phyloP scores from a whole-genome alignment of 2,113 vertebrate species.

The Charina bottae region DNA sequence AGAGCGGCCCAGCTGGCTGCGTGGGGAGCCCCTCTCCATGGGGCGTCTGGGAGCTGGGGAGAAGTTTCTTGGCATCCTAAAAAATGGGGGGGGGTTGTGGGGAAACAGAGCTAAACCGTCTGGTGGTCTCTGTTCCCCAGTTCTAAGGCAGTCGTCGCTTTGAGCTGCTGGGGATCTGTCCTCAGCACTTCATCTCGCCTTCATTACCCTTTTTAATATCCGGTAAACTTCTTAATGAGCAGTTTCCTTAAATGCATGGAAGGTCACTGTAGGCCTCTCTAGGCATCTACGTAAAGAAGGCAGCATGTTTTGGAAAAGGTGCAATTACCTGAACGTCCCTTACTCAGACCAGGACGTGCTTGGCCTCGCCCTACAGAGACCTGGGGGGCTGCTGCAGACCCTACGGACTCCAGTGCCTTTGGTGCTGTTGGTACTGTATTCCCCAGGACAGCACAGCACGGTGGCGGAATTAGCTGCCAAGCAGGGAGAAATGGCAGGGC shows the following conservation, averaged over 20 bases:
- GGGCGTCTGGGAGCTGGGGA: background rate
- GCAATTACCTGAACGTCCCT: background rate
- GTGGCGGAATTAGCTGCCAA: background rate
- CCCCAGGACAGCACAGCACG: too few species aligned
- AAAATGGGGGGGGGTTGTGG: rapidly evolving
- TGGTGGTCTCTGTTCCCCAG: too few species aligned
- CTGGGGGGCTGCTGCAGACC: too few species aligned
- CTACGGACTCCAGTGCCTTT: background rate
- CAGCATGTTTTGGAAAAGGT: background rate
- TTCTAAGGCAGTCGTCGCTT: background rate
- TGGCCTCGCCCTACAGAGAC: background rate
- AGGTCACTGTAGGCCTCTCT: background rate
- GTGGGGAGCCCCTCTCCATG: background rate
- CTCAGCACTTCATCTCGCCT: background rate
- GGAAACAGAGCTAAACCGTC: background rate
- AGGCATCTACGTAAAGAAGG: background rate
- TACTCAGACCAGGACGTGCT: background rate
- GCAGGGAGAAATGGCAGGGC: background rate
- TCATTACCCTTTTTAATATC: background rate
- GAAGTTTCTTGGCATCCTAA: background rate
- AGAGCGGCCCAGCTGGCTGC: background rate
- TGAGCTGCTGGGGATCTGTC: background rate
- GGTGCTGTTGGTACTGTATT: too few species aligned
- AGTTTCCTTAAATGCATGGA: background rate
- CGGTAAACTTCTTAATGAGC: background rate